Evolutionary conservation across 2,113 vertebrate genomes (phyloP), one percentile per base, ranked within the genome.

Genomic region (Mormyrus iriodes): DNA sequence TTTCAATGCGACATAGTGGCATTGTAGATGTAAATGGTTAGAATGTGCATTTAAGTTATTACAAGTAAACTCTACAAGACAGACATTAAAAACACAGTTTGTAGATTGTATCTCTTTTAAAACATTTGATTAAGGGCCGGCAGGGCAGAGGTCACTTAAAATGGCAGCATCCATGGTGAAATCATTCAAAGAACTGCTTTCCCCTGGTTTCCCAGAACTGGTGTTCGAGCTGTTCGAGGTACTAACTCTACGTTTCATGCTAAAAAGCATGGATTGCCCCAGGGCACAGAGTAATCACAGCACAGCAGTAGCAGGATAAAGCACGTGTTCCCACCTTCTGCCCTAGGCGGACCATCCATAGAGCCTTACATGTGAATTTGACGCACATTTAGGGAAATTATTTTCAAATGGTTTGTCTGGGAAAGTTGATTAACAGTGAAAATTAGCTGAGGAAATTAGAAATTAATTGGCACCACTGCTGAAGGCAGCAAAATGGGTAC

Each of bases 171-270:
- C 88, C 89, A 88, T 17, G 85, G 53, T 88, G 44, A 90, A 91
- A 90, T 89, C 90, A 51, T 89, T 90, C 39, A 19, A 27, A 86
- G 89, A 89, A 76, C 12, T 6, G 69, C 12, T 51, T 88, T 2
- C 88, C 86, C 90, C 7, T 90, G 89, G 90, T 90, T 89, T 87
- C 86, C 87, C 88, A 88, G 85, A 65, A 82, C 83, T 79, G 91
- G 87, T 12, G 27, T 69, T 69, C 10, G 0, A 85, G 90, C 39
- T 24, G 42, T 48, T 19, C 6, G 35, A 13, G 13, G 27, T 10
- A 91, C 89, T 93, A 91, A 90, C 83, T 82, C 53, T 69, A 87
- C 35, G 46, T 42, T 93, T 93, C 48, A 94, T 95, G 91, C 51
- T 91, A 92, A 94, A 91, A 89, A 6, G n/a, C 24, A 31, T 15